These are phyloP conservation scores for Halcyon malimbica DNA, from an alignment of 2,113 vertebrate species.

Conservation along the genomic window DNA sequence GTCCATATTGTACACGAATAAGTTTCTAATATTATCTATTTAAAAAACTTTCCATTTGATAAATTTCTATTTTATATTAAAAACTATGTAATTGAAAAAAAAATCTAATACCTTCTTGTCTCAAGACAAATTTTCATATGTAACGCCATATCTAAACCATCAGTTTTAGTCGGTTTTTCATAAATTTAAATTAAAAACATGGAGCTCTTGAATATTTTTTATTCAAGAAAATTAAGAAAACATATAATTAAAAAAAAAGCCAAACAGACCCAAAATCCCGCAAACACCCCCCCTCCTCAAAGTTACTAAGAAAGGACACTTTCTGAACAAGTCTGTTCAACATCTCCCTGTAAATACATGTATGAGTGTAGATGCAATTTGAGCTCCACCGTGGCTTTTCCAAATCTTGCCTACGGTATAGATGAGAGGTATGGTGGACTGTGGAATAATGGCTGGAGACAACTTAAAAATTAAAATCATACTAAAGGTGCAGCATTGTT, in stretches of 20 bases:
- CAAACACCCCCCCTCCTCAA: fast-evolving
- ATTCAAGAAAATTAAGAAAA: not conserved
- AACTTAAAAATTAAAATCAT: no score
- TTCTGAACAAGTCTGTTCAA: not conserved
- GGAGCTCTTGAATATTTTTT: not conserved
- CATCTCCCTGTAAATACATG: not conserved
- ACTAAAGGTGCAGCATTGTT: no score
- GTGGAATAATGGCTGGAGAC: no score
- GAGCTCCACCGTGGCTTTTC: not conserved
- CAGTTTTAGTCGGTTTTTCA: not conserved
- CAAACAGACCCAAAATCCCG: not conserved
- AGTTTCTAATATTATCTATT: not conserved
- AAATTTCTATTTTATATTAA: not conserved
- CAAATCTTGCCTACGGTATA: not conserved
- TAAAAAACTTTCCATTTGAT: not conserved
- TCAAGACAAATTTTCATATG: not conserved
- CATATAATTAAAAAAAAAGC: not conserved
- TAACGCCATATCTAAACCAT: not conserved
- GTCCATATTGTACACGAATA: not conserved
- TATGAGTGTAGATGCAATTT: not conserved
- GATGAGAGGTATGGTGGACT: not conserved
- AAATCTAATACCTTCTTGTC: not conserved
- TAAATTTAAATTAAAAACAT: not conserved
- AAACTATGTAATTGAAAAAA: not conserved
- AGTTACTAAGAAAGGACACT: not conserved